A percentile compares a stretch with the other conserved stretches of the same genome.
phyloP scores from a whole-genome alignment of 2,797 vertebrate genomes.

The Sphenodon punctatus region DNA sequence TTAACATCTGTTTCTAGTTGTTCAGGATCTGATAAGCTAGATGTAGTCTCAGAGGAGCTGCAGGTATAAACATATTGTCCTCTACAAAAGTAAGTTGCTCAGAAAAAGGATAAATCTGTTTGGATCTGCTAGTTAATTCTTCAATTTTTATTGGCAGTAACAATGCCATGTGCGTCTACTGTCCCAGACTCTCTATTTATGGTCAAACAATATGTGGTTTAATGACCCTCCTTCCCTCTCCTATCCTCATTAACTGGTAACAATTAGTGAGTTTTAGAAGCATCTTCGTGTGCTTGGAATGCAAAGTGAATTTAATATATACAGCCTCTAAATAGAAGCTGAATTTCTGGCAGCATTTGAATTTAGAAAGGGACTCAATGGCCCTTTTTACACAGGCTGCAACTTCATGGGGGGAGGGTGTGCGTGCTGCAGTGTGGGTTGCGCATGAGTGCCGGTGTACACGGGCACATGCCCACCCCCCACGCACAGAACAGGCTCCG shows the following conservation, averaged over 20 bases:
- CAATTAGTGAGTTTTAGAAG: not conserved
- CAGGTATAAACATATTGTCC: not conserved
- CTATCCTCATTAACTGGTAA: not conserved
- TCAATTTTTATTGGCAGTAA: not conserved
- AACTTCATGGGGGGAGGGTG: too few relatives aligned
- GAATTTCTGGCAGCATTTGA: not conserved
- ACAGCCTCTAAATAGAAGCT: not conserved
- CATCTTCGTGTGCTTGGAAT: not conserved
- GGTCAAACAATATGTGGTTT: not conserved
- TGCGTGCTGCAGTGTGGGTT: too few relatives aligned
- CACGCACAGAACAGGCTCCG: too few relatives aligned
- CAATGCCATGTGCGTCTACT: accelerated
- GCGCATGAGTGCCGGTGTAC: too few relatives aligned
- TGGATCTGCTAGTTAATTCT: not conserved
- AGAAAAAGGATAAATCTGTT: not conserved
- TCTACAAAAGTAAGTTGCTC: not conserved
- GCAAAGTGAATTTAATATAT: not conserved
- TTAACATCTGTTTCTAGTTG: not conserved
- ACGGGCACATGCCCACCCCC: too few relatives aligned
- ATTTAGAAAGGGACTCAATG: not conserved
- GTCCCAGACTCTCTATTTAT: not conserved
- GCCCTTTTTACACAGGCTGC: too few relatives aligned
- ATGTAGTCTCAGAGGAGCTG: not conserved
- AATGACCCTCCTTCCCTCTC: not conserved
- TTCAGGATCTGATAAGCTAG: not conserved